phyloP scores from a whole-genome alignment of 2,888 invertebrate species.

The Tenthredo livida region DNA sequence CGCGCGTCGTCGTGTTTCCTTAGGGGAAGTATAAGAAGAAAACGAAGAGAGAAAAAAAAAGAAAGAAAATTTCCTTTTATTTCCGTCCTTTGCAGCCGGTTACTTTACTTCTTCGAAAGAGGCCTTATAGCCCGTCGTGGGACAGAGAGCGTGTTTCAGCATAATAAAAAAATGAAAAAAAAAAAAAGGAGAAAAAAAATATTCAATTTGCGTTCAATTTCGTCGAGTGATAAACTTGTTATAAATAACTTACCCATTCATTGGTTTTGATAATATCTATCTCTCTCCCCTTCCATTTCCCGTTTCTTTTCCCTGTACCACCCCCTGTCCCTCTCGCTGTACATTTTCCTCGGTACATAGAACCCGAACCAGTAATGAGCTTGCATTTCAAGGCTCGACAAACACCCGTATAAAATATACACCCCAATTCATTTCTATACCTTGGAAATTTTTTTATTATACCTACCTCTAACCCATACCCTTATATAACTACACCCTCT shows the following conservation, averaged over 20 bases:
- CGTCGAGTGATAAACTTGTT: constrained; percentile 33
- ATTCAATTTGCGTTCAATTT: constrained; percentile 23
- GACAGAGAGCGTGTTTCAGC: constrained; percentile 5
- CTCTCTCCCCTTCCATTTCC: not conserved
- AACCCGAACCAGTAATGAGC: not conserved
- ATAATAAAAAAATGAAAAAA: not conserved
- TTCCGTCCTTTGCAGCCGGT: not conserved
- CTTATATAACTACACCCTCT: not conserved
- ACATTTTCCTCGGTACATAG: not conserved
- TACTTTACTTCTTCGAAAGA: constrained; percentile 12
- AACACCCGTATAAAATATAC: constrained; percentile 2
- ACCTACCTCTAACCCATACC: not conserved
- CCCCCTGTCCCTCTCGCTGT: not conserved
- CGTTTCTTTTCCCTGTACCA: not conserved
- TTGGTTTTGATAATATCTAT: constrained; percentile 16
- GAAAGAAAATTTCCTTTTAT: not conserved
- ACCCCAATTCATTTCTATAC: constrained; percentile 5
- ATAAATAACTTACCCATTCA: not conserved
- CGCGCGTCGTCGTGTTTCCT: not conserved
- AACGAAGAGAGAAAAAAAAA: too few relatives aligned
- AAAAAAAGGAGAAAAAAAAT: not conserved
- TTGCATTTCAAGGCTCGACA: constrained; percentile 27
- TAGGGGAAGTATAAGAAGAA: not conserved
- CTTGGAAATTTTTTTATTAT: not conserved
- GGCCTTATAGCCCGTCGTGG: not conserved